Conservation (phyloP, 2,797 vertebrate species). For the Gadopsis marmoratus region DNA sequence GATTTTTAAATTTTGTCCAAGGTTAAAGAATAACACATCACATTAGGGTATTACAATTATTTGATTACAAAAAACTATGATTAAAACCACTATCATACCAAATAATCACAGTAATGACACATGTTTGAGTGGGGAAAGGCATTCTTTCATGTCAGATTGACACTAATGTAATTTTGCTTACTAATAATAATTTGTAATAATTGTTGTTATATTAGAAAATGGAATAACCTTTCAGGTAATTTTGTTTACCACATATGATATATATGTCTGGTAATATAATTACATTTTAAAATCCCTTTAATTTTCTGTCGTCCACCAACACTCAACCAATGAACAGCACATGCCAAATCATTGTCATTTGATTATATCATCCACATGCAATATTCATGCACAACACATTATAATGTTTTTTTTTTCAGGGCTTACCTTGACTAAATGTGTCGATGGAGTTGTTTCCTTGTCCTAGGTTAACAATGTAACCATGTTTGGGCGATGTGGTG, state of each 20-base stretch:
- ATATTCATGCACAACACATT: conserved; percentile 11
- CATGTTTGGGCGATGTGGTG: conserved; percentile 88
- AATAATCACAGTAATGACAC: not conserved
- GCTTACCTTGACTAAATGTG: conserved; percentile 94
- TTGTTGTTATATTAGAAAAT: not conserved
- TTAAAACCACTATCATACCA: not conserved
- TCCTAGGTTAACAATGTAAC: conserved; percentile 90
- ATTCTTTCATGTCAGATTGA: not conserved
- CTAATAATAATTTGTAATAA: not conserved
- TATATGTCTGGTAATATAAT: not conserved
- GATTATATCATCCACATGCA: conserved; percentile 5
- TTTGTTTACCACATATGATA: not conserved
- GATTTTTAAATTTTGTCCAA: conserved; percentile 44
- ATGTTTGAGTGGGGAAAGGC: not conserved
- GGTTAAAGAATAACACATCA: conserved; percentile 14
- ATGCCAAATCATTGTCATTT: not conserved
- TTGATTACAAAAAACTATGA: not conserved
- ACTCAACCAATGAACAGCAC: not conserved
- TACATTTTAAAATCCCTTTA: not conserved
- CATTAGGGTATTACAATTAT: not conserved
- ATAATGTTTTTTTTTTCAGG: conserved; percentile 8
- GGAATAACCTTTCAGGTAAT: conserved; percentile 20
- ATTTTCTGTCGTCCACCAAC: not conserved
- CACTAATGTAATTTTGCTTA: not conserved
- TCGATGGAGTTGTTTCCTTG: conserved; percentile 91